phyloP scores from a whole-genome alignment of 2,888 invertebrate species.

The Alsophila aescularia region DNA sequence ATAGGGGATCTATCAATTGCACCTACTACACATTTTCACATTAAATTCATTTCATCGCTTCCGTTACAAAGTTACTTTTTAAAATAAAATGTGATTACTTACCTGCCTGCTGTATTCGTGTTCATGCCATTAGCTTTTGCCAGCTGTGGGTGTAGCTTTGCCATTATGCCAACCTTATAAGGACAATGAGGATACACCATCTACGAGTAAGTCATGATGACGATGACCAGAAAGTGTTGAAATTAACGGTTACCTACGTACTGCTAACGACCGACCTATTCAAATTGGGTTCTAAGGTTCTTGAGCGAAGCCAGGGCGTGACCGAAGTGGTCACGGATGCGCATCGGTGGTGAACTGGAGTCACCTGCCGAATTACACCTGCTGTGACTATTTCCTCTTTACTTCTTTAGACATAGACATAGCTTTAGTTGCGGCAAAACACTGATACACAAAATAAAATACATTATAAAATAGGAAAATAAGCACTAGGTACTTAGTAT shows the following conservation, averaged over 20 bases:
- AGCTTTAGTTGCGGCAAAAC: too few relatives aligned
- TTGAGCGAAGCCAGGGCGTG: slow-evolving; percentile 49
- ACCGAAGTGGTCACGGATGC: slow-evolving; percentile 54
- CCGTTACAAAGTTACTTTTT: slow-evolving; percentile 18
- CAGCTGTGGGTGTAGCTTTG: background rate
- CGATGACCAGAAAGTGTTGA: slow-evolving; percentile 18
- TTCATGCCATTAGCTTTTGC: background rate
- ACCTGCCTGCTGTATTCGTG: background rate
- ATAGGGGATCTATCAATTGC: slow-evolving; percentile 49
- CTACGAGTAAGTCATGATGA: slow-evolving; percentile 1
- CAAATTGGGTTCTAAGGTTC: slow-evolving; percentile 31
- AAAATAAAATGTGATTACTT: too few relatives aligned
- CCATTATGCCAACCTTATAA: slow-evolving; percentile 21
- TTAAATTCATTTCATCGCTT: slow-evolving; percentile 24
- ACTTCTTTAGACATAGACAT: background rate
- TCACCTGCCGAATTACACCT: slow-evolving; percentile 50
- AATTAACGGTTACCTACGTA: slow-evolving; percentile 26
- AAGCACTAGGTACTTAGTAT: too few relatives aligned
- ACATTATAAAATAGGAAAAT: too few relatives aligned
- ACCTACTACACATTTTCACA: slow-evolving; percentile 18
- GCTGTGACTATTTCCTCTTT: slow-evolving; percentile 19
- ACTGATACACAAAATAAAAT: too few relatives aligned
- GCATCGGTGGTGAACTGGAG: slow-evolving; percentile 41
- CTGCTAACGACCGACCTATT: slow-evolving; percentile 33
- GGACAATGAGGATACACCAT: slow-evolving; percentile 13